These are phyloP conservation scores for Pteronotus mesoamericanus DNA, from an alignment of 2,797 vertebrate species.

Conservation along the genomic window DNA sequence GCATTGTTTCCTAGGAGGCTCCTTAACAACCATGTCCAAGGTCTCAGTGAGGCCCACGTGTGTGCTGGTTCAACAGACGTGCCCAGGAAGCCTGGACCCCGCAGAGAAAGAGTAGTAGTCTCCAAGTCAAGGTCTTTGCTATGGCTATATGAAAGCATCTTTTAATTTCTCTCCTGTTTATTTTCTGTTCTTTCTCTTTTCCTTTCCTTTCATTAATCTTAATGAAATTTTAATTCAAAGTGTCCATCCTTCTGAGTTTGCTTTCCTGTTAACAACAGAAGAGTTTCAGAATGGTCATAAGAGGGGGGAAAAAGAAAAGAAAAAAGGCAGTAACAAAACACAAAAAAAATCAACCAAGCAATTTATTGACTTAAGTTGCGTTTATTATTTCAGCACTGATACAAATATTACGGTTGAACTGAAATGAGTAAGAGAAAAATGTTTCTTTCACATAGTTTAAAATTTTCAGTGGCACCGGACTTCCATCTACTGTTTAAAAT, in stretches of 20 bases:
- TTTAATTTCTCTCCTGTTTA: not conserved
- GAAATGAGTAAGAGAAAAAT: not conserved
- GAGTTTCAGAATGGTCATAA: slow-evolving; percentile 27
- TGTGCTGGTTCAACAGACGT: not conserved
- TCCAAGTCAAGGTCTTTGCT: not conserved
- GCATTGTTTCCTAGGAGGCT: not conserved
- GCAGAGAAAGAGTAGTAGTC: not conserved
- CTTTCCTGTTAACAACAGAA: slow-evolving; percentile 29
- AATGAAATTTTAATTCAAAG: slow-evolving; percentile 31
- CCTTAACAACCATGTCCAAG: not conserved
- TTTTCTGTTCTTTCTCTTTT: not conserved
- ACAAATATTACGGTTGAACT: slow-evolving; percentile 3
- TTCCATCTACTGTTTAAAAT: slow-evolving; percentile 29
- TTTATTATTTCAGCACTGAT: slow-evolving; percentile 29
- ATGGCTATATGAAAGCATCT: not conserved
- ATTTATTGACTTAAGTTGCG: slow-evolving; percentile 46
- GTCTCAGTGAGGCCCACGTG: not conserved
- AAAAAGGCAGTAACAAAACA: slow-evolving; percentile 35
- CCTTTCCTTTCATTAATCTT: not conserved
- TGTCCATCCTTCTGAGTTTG: not conserved
- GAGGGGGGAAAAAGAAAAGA: too few species aligned
- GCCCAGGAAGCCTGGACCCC: not conserved
- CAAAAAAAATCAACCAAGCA: not conserved
- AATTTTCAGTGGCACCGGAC: slow-evolving; percentile 23
- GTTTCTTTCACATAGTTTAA: slow-evolving; percentile 8